Percentiles rank a stretch among this genome's conserved stretches.
These are phyloP conservation scores for Nineta flava DNA, from an alignment of 2,888 invertebrate genomes.

Conservation along the genomic window DNA sequence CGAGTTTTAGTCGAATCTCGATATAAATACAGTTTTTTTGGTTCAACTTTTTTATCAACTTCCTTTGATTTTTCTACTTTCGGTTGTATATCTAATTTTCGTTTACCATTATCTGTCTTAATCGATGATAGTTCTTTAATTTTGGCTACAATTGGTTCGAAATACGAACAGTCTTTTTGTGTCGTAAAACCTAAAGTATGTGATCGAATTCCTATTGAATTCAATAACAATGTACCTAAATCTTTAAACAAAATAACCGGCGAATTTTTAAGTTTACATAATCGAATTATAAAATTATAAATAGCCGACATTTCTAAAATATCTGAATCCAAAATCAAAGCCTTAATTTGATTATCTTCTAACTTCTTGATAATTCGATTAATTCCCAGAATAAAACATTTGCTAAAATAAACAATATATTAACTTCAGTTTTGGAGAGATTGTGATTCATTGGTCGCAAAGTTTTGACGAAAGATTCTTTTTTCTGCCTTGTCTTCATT, in stretches of 20 bases:
- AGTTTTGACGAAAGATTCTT: no score
- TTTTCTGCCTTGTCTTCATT: no score
- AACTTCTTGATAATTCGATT: constrained; percentile 1
- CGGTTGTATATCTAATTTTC: no score
- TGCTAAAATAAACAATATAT: constrained; percentile 3
- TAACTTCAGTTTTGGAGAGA: no score
- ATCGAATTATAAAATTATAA: constrained; percentile 1
- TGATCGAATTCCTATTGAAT: not conserved
- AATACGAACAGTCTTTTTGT: not conserved
- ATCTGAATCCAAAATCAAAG: constrained; percentile 1
- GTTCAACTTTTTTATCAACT: not conserved
- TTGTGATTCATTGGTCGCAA: no score
- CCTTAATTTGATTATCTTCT: constrained; percentile 2
- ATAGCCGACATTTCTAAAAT: not conserved
- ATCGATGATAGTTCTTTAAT: not conserved
- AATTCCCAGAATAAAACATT: constrained; percentile 3
- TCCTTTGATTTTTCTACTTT: no score
- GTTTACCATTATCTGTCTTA: no score
- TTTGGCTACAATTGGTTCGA: not conserved
- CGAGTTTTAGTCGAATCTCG: not conserved
- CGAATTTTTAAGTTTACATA: not conserved
- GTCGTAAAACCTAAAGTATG: constrained; percentile 5
- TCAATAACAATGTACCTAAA: not conserved
- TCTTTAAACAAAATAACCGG: not conserved
- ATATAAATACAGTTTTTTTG: not conserved